Conservation (phyloP, 2,797 vertebrate genomes). For the Sebastolobus alascanus region DNA sequence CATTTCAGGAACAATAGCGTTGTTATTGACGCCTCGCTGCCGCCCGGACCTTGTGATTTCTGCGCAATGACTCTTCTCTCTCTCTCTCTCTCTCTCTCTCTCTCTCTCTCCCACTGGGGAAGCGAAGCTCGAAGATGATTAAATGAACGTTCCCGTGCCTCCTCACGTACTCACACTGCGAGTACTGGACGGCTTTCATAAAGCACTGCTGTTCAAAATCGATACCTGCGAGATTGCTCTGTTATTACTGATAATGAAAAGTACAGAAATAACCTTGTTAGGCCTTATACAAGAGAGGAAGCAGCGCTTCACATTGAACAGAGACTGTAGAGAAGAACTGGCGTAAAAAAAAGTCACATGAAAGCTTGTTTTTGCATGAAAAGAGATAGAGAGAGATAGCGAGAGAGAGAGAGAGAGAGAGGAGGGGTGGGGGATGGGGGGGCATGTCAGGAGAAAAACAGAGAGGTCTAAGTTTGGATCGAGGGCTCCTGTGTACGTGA, state of each 20-base stretch:
- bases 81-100: constrained; percentile 24
- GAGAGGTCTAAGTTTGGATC: constrained; percentile 76
- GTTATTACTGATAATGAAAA: constrained; percentile 72
- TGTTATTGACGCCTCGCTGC: constrained; percentile 49
- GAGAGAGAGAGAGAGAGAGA: neutral
- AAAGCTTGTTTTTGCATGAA: constrained; percentile 53
- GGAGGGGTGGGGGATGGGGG: neutral
- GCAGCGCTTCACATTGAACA: neutral
- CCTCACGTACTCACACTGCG: constrained; percentile 24
- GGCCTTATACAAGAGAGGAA: constrained; percentile 28
- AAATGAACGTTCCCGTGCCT: constrained; percentile 49
- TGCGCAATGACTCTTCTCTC: constrained; percentile 38
- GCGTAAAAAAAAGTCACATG: constrained; percentile 57
- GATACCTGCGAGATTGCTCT: constrained; percentile 60
- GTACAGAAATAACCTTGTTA: constrained; percentile 56
- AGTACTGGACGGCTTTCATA: constrained; percentile 63
- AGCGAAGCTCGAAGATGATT: constrained; percentile 53
- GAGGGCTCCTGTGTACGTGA: constrained; percentile 76
- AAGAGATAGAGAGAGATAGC: constrained; percentile 34
- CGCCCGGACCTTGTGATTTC: constrained; percentile 51
- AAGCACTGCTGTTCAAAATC: constrained; percentile 63
- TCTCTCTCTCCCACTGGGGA: constrained; percentile 42
- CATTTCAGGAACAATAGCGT: constrained; percentile 42
- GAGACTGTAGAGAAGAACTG: constrained; percentile 17
- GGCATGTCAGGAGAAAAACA: constrained; percentile 51